A percentile compares a stretch with the other conserved stretches of the same genome.
phyloP scores from a whole-genome alignment of 2,888 invertebrate genomes.

The Troilus luridus region DNA sequence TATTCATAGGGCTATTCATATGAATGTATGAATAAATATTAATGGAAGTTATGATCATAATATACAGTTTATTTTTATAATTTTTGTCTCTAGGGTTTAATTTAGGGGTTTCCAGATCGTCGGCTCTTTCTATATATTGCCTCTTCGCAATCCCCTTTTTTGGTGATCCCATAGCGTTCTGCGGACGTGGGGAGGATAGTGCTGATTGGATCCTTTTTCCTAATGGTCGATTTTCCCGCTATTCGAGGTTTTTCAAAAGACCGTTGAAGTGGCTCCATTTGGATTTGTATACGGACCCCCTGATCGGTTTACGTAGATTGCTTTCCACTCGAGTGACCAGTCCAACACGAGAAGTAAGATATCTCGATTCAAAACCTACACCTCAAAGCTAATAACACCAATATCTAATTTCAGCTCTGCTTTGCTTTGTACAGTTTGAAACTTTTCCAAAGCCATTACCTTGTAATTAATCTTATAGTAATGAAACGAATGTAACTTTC shows the following conservation, averaged over 20 bases:
- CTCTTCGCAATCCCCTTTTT: not conserved
- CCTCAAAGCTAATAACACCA: not conserved
- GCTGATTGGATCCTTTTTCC: slow-evolving; percentile 20
- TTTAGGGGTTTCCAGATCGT: not conserved
- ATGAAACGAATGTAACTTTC: no score
- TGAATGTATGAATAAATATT: no score
- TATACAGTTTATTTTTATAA: not conserved
- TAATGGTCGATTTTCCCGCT: slow-evolving; percentile 14
- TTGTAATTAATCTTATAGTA: no score
- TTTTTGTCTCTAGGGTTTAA: not conserved
- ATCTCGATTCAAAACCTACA: not conserved
- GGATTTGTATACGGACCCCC: not conserved
- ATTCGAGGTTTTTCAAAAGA: not conserved
- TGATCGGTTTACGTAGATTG: not conserved
- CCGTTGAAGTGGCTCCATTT: not conserved
- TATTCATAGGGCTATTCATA: no score
- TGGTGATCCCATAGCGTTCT: not conserved
- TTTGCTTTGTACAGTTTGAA: not conserved
- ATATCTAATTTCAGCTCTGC: not conserved
- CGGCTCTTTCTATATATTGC: not conserved
- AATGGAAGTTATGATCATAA: no score
- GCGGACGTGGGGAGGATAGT: not conserved
- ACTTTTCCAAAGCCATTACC: no score
- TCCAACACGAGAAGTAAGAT: not conserved
- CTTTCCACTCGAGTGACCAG: not conserved